Percentiles rank a stretch among this genome's conserved stretches.
These are phyloP conservation scores for Pandemis cinnamomeana DNA, from an alignment of 2,888 invertebrate genomes.

Conservation along the genomic window DNA sequence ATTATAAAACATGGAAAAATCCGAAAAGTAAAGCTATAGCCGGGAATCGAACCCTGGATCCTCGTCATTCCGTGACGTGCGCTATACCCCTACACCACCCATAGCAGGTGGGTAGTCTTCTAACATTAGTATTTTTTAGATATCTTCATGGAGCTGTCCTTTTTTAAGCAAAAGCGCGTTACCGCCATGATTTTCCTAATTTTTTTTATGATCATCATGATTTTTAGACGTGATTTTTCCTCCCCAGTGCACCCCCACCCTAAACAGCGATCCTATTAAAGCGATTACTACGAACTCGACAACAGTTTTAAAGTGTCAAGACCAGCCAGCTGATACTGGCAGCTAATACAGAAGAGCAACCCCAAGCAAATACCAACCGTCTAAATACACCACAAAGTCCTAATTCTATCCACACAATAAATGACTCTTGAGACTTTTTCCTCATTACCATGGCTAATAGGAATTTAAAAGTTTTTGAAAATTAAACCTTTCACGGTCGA, in stretches of 20 bases:
- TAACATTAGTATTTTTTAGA: too few relatives aligned
- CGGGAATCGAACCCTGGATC: too few relatives aligned
- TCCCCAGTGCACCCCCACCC: not conserved
- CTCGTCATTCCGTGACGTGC: too few relatives aligned
- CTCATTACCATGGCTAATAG: not conserved
- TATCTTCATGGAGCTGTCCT: too few relatives aligned
- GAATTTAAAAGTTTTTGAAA: not conserved
- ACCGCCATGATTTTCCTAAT: too few relatives aligned
- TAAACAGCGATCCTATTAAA: too few relatives aligned
- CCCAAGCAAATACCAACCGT: slow-evolving; percentile 3
- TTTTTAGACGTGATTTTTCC: not conserved
- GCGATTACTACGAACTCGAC: slow-evolving; percentile 43
- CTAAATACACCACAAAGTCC: not conserved
- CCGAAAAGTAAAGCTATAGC: too few relatives aligned
- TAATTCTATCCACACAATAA: not conserved
- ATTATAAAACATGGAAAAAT: too few relatives aligned
- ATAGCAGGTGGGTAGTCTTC: too few relatives aligned
- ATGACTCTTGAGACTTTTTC: not conserved
- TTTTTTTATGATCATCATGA: too few relatives aligned
- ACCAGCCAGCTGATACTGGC: slow-evolving; percentile 53
- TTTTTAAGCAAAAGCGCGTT: too few relatives aligned
- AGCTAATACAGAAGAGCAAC: slow-evolving; percentile 51
- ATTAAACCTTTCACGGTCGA: not conserved
- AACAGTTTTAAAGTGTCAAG: slow-evolving; percentile 55
- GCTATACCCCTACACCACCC: too few relatives aligned